Base-by-base conservation (phyloP, 2,888 invertebrate genomes). In the Drosophila nr. medialis region DNA sequence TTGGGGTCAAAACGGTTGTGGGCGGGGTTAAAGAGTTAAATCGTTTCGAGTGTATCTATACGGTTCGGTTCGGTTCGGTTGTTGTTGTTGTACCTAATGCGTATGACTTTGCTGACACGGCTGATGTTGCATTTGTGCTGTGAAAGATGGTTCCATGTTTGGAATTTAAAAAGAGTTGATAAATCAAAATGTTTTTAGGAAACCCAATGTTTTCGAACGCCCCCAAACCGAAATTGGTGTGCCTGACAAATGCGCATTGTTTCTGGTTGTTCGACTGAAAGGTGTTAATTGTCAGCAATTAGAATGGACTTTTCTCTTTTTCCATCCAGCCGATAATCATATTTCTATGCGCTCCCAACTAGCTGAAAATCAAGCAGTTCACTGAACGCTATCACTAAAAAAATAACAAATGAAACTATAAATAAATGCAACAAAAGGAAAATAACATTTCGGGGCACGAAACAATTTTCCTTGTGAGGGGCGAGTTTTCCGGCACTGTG, bases 1-100 rank as follows among this genome's bases (percentile, higher is more conserved):
- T 49, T 29, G 77, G 65, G 59, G 58, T 81, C 69, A 80, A 69
- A 73, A 50, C 56, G 56, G 50, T 70, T 71, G 89, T 89, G 87
- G 90, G 86, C 63, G 90, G 90, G 90, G 90, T 86, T 89, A 84
- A 87, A 77, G 90, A 84, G 90, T 89, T 89, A 89, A 90, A 83
- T 89, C 87, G 87, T 75, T 86, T 87, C 73, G 73, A 84, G 76
- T 85, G 88, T 87, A 66, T 70, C 71, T 66, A 66, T 68, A 71
- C 66, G 69, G 27, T 29, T 38, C 38, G 38, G 36, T 27, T 38
- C 15, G 45, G 45, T 15, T 15, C 7, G 38, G n/a, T n/a, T n/a
- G 18, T 18, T 18, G 10, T 40, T 84, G 85, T 74, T 75, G 64
- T 56, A 75, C 69, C 70, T 81, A 85, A 86, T 85, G 85, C 74